Conservation (phyloP, 2,888 invertebrate species). For the Euplexia lucipara region DNA sequence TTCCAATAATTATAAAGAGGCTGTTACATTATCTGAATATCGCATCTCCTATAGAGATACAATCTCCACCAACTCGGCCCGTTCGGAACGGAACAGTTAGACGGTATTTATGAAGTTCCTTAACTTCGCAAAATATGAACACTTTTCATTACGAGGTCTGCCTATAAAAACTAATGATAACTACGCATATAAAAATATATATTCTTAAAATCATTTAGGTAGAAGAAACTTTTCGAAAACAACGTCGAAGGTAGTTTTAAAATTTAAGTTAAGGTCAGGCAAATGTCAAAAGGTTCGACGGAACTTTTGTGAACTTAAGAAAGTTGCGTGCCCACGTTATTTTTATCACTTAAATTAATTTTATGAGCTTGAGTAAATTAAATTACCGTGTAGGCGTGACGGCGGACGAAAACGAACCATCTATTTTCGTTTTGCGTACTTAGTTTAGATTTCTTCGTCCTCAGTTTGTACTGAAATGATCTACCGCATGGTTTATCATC, state of each 20-base stretch:
- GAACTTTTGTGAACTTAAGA: constrained; percentile 40
- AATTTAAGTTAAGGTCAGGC: constrained; percentile 25
- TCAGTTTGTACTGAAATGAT: constrained; percentile 9
- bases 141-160: constrained; percentile 62
- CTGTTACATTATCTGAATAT: constrained; percentile 56
- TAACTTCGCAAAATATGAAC: constrained; percentile 63
- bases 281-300: constrained; percentile 33
- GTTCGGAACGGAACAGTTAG: constrained; percentile 42
- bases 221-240: constrained; percentile 38
- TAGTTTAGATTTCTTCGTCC: not conserved
- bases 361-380: constrained; percentile 27
- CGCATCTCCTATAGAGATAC: constrained; percentile 61
- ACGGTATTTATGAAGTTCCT: constrained; percentile 60
- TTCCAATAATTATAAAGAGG: constrained; percentile 63
- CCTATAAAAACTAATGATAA: constrained; percentile 62
- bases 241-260: constrained; percentile 37
- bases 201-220: constrained; percentile 36
- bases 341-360: constrained; percentile 31
- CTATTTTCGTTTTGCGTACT: constrained; percentile 15
- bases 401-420: constrained; percentile 19
- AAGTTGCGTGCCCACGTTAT: constrained; percentile 20
- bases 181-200: constrained; percentile 55
- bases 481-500: not conserved
- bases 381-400: constrained; percentile 1
- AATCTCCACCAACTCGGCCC: constrained; percentile 54